Conservation (phyloP, 2,113 vertebrate genomes). For the Jacana jacana region DNA sequence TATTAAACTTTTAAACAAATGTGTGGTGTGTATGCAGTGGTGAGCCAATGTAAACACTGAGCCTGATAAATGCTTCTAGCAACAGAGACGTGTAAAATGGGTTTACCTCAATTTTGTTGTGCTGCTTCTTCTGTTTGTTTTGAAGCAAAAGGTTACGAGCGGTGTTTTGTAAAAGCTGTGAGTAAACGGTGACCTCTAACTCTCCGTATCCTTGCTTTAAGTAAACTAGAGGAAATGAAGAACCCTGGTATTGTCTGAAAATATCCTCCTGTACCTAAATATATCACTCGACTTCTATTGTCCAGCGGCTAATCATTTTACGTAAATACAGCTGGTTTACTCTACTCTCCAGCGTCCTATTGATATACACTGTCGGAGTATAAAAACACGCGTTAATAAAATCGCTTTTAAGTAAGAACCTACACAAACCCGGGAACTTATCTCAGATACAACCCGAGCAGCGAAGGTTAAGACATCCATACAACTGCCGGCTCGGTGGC, state of each 20-base stretch:
- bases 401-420: background rate
- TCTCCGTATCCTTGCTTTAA: slow-evolving; percentile 65
- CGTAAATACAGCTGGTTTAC: slow-evolving; percentile 32
- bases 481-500: background rate
- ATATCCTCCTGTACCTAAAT: slow-evolving; percentile 69
- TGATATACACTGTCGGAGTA: background rate
- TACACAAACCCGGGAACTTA: background rate
- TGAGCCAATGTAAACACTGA: background rate
- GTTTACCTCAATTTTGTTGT: background rate
- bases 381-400: background rate
- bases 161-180: slow-evolving; percentile 23
- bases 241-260: slow-evolving; percentile 74
- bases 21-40: background rate
- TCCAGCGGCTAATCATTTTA: slow-evolving; percentile 19
- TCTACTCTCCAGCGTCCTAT: background rate
- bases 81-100: slow-evolving; percentile 7
- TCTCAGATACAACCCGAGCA: background rate
- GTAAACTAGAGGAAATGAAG: slow-evolving; percentile 74
- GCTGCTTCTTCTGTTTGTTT: slow-evolving; percentile 31
- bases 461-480: background rate
- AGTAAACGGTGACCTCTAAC: slow-evolving; percentile 70
- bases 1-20: slow-evolving; percentile 44
- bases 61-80: background rate
- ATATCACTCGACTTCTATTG: slow-evolving; percentile 33
- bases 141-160: slow-evolving; percentile 26